Conservation (phyloP, 2,888 invertebrate species). For the Arctia plantaginis region DNA sequence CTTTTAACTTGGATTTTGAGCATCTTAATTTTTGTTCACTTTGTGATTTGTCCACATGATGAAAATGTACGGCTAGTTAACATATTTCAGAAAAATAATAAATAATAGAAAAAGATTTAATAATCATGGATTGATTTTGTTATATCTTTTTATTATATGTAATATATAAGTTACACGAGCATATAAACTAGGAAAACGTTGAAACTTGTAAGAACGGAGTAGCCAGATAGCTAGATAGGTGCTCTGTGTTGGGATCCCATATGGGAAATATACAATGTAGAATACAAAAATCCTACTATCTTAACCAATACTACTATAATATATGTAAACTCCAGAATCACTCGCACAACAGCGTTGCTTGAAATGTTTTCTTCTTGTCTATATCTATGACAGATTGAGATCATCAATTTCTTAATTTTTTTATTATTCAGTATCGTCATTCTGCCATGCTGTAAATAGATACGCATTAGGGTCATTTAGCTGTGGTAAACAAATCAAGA, state of each 20-base stretch:
- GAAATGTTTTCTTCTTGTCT: neutral
- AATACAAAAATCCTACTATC: too few species aligned
- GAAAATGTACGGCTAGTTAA: neutral
- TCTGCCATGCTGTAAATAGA: neutral
- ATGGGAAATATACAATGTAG: too few species aligned
- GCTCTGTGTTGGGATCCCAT: too few species aligned
- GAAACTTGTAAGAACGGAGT: neutral
- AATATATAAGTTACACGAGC: too few species aligned
- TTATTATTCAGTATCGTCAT: neutral
- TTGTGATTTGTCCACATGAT: too few species aligned
- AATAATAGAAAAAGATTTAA: too few species aligned
- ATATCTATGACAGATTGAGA: neutral
- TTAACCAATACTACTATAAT: too few species aligned
- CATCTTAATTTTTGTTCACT: neutral
- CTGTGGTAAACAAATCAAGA: conserved; percentile 10
- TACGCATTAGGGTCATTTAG: conserved; percentile 13
- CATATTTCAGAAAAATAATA: neutral
- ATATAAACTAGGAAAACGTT: neutral
- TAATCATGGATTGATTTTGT: neutral
- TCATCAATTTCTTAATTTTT: neutral
- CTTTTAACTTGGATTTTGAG: neutral
- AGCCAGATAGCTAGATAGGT: too few species aligned
- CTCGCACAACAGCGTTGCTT: neutral
- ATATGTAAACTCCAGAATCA: neutral
- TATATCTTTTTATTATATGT: neutral